Evolutionary conservation across 1,140 invertebrate species (phyloP), one percentile per base, ranked within the genome.

Genomic region (Diabrotica undecimpunctata): DNA sequence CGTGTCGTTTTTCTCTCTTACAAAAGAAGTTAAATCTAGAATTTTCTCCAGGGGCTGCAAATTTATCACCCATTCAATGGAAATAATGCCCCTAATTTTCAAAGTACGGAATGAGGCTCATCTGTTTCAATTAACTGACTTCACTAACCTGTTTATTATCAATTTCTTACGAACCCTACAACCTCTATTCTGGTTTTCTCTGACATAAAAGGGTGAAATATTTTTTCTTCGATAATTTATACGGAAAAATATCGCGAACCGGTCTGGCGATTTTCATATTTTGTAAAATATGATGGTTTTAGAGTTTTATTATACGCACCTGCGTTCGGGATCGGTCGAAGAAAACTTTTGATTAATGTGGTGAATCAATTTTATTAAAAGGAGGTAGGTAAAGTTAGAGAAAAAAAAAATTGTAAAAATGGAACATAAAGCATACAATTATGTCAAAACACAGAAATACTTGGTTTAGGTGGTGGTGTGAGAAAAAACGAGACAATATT

Each of bases 311-410:
- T 38, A 37, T n/a, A 10, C 55, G 55, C 37, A 37, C n/a, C 55
- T 37, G 36, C 55, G 69, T 46, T 46, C 41, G 3, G 66, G 70
- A 69, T 61, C 57, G 64, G 41, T 6, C 25, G 25, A 25, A 25
- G 25, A 25, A 25, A 25, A 25, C 25, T 25, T 25, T 25, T 25
- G 25, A 25, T 25, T 25, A 25, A 25, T 25, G 25, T 25, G 25
- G n/a, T 25, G 25, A 25, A 25, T 25, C 25, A 25, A 25, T 25
- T 25, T 25, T 25, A 25, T 25, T 25, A 25, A 25, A 25, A 25
- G 1, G 25, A 25, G 25, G 25, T 25, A 25, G 25, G 25, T 25
- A 25, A 25, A 25, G 25, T 25, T 25, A 25, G 25, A 25, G 25
- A 25, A 25, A 25, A n/a, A n/a, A n/a, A n/a, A 25, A 25, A 25